Evolutionary conservation across 2,113 vertebrate genomes (phyloP), one percentile per base, ranked within the genome.

Genomic region (Zapus hudsonius): DNA sequence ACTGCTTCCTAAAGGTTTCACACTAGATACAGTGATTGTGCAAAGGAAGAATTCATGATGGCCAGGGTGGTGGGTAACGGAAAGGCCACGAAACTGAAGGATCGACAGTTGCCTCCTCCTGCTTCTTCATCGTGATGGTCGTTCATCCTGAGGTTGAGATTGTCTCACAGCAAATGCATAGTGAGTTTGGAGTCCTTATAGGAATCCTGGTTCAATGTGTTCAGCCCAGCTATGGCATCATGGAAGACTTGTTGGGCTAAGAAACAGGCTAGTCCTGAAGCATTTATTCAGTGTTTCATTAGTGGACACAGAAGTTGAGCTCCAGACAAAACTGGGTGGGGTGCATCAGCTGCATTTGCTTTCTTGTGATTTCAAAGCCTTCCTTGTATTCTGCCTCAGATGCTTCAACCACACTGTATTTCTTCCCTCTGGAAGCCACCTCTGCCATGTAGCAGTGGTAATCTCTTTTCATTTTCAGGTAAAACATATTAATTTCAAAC

Each of bases 231-330:
- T 52, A 52, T 52, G 52, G 52, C 52, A 13, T 52, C 52, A 52
- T 52, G 11, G 52, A 52, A 52, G 52, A 15, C 52, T 52, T 52
- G 52, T 98, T 99, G 99, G 98, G 98, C 98, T 95, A 99, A 98
- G 97, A 99, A 98, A 97, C 99, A 99, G 95, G 99, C 98, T 96
- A 99, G 98, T 98, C 99, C 99, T 0, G 99, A 99, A 31, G 98
- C 98, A 83, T 99, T 99, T 97, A 83, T 99, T 99, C 97, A 99
- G 98, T 98, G 99, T 99, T 97, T 99, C 99, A 4, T n/a, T 99
- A 99, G 97, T 99, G 99, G 98, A 99, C 99, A 0, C 98, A 99
- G 98, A 99, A 99, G 96, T 99, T 99, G 97, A 99, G 99, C 17
- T 98, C 99, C 97, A 99, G 96, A 95, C 99, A 99, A 33, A 99